Base-by-base conservation (phyloP, 1,140 invertebrate genomes). In the Drosophila baimaii region DNA sequence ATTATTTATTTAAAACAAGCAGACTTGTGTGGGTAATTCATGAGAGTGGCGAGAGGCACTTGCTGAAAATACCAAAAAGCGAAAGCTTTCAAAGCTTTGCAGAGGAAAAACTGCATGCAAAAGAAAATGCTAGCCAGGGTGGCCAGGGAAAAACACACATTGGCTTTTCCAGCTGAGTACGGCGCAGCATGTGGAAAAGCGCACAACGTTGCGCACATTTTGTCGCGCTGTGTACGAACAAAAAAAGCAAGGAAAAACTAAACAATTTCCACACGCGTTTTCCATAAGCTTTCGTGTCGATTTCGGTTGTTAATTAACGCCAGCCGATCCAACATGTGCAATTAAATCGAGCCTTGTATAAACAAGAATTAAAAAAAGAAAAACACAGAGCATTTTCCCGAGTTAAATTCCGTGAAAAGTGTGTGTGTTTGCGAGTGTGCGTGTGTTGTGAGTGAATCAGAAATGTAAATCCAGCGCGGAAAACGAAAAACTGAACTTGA, bases 91-190 rank as follows among this genome's bases (percentile, higher is more conserved):
- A 46, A 59, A 73, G 70, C 69, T 71, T 72, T 23, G 65, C 35
- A 13, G 55, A 41, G 65, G 46, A 23, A 69, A 65, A 65, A 69
- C 35, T 65, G 46, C 57, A 51, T 31, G 54, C 72, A 23, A 68
- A 77, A 46, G 62, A 77, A 77, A 77, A 54, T 77, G 73, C 52
- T 54, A 33, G 46, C 52, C 58, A 33, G 46, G 66, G 62, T 66
- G 35, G 63, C 63, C 39, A 79, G 56, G 62, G 63, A 35, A 74
- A 80, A 73, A 29, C 52, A 31, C 27, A 29, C 46, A 73, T 37
- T 72, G 66, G 79, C 65, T 86, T 88, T 83, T 86, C 83, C 79
- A 86, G 84, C 83, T 89, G 84, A 88, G 82, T 86, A 83, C 79
- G 71, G 77, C 71, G 68, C 79, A 88, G 83, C 84, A 82, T 86